These are phyloP conservation scores for Erythrolamprus reginae DNA, from an alignment of 2,113 vertebrate genomes.

Conservation along the genomic window DNA sequence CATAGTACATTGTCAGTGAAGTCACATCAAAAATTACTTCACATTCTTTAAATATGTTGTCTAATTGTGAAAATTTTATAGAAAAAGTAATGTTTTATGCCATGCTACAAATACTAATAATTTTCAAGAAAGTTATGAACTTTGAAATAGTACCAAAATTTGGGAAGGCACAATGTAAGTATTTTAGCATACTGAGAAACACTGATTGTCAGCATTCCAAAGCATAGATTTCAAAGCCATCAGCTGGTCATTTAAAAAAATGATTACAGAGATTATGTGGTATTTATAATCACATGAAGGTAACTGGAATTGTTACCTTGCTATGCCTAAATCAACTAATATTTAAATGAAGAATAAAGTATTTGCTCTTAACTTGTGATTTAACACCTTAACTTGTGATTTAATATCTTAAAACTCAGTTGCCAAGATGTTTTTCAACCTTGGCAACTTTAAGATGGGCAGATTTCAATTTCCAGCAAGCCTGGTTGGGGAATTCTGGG, in stretches of 20 bases:
- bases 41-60: constrained; percentile 12
- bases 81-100: background rate
- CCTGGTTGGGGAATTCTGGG: background rate
- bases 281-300: background rate
- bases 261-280: background rate
- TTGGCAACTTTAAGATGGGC: background rate
- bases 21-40: background rate
- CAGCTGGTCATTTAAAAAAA: background rate
- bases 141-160: background rate
- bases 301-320: background rate
- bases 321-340: background rate
- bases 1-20: constrained; percentile 6
- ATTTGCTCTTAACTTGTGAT: background rate
- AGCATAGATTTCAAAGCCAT: background rate
- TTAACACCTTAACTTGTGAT: background rate
- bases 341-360: background rate
- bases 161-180: background rate
- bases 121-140: background rate
- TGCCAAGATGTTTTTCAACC: background rate
- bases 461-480: background rate
- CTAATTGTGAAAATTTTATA: constrained; percentile 1
- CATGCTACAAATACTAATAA: background rate
- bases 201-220: background rate
- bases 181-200: background rate
- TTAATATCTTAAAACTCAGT: background rate